These are phyloP conservation scores for Nycticryphes semicollaris DNA, from an alignment of 2,113 vertebrate genomes.

Conservation along the genomic window DNA sequence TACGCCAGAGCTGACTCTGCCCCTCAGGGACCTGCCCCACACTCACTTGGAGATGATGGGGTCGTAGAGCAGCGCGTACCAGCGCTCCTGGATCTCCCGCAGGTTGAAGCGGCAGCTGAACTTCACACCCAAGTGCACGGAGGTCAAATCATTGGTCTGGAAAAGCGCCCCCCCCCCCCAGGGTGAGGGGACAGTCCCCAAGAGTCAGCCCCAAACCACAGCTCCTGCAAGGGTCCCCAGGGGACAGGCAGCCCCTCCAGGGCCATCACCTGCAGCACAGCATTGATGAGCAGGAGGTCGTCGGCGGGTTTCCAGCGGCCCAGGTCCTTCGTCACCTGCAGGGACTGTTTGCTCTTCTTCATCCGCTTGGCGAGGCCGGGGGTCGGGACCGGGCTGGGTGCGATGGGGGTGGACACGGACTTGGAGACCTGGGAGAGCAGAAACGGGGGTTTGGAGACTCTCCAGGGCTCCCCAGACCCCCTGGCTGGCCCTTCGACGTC, in stretches of 20 bases:
- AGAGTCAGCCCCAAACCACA: not conserved
- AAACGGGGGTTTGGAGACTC: rapidly evolving
- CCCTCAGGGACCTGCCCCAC: not conserved
- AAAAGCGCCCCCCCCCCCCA: not conserved
- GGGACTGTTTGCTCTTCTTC: conserved; percentile 94
- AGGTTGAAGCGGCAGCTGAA: conserved; percentile 96
- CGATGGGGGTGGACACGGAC: conserved; percentile 77
- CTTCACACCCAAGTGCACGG: conserved; percentile 93
- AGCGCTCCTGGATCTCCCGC: conserved; percentile 92
- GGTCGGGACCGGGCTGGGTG: conserved; percentile 81
- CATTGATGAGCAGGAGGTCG: conserved; percentile 92
- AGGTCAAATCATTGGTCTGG: conserved; percentile 92
- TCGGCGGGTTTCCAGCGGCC: conserved; percentile 93
- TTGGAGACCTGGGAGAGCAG: conserved; percentile 81
- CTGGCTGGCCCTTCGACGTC: not conserved
- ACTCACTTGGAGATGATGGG: conserved; percentile 97
- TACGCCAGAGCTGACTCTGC: not conserved
- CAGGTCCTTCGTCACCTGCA: conserved; percentile 94
- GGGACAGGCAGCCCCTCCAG: not conserved
- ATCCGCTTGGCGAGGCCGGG: conserved; percentile 88
- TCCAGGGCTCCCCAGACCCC: rapidly evolving
- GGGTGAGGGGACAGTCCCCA: not conserved
- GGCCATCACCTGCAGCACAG: conserved; percentile 87
- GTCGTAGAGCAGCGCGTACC: conserved; percentile 95
- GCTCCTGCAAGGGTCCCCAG: not conserved